phyloP scores from a whole-genome alignment of 2,797 vertebrate genomes.

The Tokudaia muenninki region DNA sequence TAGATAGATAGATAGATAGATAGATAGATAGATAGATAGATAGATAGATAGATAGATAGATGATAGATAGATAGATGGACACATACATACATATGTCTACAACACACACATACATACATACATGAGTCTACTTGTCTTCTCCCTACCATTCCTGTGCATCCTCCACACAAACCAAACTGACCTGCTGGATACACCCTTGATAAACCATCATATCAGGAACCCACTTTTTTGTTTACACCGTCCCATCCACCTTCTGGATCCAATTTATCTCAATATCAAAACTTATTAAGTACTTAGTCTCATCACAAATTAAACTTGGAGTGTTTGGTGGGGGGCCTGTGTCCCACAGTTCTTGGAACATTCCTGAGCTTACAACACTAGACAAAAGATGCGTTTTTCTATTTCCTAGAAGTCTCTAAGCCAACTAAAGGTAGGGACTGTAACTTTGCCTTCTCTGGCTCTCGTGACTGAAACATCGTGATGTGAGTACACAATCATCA shows the following conservation, averaged over 20 bases:
- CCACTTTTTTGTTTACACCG: background rate
- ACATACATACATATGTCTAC: background rate
- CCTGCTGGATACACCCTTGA: background rate
- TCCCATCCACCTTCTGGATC: background rate
- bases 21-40: no score
- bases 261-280: background rate
- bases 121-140: background rate
- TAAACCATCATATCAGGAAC: background rate
- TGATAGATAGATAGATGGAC: no score
- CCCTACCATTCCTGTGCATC: background rate
- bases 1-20: no score
- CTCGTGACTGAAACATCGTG: background rate
- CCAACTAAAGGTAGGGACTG: background rate
- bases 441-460: background rate
- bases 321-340: no score
- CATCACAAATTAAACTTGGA: background rate
- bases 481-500: background rate
- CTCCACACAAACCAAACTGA: background rate
- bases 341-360: background rate
- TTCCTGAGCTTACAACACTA: accelerated
- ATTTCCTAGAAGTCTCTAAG: background rate
- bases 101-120: no score
- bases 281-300: background rate
- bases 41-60: no score
- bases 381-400: background rate